phyloP scores from a whole-genome alignment of 2,113 vertebrate genomes.

The Tragulus kanchil region DNA sequence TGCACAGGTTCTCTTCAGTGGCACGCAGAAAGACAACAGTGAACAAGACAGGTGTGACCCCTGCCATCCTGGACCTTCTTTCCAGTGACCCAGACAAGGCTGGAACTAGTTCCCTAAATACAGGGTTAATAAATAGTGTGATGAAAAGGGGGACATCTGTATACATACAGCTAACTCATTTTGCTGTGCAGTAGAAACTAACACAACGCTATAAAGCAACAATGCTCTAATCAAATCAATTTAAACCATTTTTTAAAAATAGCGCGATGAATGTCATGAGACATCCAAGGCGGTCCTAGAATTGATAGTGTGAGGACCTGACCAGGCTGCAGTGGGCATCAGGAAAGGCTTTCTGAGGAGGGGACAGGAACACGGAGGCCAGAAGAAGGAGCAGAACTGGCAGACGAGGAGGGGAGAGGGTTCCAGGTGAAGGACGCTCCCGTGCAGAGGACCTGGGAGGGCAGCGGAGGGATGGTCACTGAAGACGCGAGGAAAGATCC shows the following conservation, averaged over 20 bases:
- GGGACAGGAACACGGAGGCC: neutral
- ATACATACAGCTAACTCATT: neutral
- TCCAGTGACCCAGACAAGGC: neutral
- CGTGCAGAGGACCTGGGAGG: neutral
- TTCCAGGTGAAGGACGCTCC: neutral
- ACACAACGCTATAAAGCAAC: neutral
- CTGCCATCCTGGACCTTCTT: neutral
- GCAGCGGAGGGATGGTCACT: accelerated
- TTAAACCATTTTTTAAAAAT: too few species aligned
- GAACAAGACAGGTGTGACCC: too few species aligned
- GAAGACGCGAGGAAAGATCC: neutral
- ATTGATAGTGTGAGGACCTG: neutral
- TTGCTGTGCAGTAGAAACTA: neutral
- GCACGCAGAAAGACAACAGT: too few species aligned
- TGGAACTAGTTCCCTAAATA: neutral
- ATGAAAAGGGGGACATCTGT: neutral
- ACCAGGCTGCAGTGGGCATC: neutral
- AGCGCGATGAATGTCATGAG: neutral
- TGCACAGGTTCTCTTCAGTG: neutral
- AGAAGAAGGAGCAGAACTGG: neutral
- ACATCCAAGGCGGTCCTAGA: neutral
- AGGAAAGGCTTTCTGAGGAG: neutral
- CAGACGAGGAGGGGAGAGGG: neutral
- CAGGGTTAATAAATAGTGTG: neutral
- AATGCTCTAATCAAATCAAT: neutral